A percentile compares a stretch with the other conserved stretches of the same genome.
These are phyloP conservation scores for Pristionchus fissidentatus DNA, from an alignment of 2,888 invertebrate genomes.

Conservation along the genomic window DNA sequence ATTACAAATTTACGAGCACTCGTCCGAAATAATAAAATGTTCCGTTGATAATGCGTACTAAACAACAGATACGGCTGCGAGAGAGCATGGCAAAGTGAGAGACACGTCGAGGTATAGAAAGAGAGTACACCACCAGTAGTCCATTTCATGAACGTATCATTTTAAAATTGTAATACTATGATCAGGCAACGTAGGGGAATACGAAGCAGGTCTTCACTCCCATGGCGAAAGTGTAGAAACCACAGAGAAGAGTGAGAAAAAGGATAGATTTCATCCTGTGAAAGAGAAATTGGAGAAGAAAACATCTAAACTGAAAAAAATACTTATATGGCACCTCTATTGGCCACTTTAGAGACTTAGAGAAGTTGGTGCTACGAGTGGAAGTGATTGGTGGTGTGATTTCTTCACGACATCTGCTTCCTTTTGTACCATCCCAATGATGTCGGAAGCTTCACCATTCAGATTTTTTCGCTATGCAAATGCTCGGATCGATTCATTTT, in stretches of 20 bases:
- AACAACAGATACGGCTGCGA: no score
- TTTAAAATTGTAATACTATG: no score
- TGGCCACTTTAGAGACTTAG: no score
- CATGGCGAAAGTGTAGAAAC: neutral
- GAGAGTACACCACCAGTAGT: no score
- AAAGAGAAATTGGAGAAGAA: no score
- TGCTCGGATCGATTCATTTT: neutral
- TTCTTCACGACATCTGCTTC: neutral
- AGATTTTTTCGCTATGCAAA: neutral
- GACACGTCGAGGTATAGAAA: no score
- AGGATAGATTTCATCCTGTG: neutral
- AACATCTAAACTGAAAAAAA: neutral
- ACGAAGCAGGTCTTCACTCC: neutral
- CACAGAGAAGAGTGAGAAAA: neutral
- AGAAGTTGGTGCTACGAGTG: neutral
- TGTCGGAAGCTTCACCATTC: neutral
- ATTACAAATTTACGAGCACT: no score
- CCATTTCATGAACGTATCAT: no score
- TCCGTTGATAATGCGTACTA: no score
- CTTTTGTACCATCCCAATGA: no score
- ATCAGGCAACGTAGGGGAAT: neutral
- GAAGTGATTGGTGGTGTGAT: neutral
- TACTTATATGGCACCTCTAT: neutral
- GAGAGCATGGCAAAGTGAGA: no score
- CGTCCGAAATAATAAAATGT: no score